These are phyloP conservation scores for Sogatella furcifera DNA, from an alignment of 1,140 invertebrate species.

Conservation along the genomic window DNA sequence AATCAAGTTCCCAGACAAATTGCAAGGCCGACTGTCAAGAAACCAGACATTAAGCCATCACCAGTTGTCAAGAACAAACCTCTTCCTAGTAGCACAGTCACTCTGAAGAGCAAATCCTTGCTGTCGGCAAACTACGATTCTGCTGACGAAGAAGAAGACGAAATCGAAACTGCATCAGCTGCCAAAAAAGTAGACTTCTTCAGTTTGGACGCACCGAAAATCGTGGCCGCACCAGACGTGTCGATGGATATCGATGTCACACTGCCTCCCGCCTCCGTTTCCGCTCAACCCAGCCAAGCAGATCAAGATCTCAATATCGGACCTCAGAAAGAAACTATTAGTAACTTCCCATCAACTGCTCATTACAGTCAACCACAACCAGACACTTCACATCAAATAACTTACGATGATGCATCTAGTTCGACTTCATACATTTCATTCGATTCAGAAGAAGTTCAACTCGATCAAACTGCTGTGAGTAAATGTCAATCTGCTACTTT, in stretches of 20 bases:
- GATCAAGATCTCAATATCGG: too few relatives aligned
- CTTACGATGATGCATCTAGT: too few relatives aligned
- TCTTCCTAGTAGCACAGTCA: neutral
- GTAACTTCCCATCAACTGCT: too few relatives aligned
- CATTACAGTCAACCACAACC: too few relatives aligned
- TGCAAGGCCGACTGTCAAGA: neutral
- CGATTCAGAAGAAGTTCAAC: neutral
- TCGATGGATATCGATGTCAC: slow-evolving; percentile 12
- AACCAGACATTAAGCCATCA: slow-evolving; percentile 5
- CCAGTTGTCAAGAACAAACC: slow-evolving; percentile 2
- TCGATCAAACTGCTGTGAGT: neutral
- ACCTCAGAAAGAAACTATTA: too few relatives aligned
- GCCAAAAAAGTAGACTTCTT: slow-evolving; percentile 25
- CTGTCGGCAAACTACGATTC: slow-evolving; percentile 27
- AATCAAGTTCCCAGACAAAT: neutral
- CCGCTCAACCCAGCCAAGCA: too few relatives aligned
- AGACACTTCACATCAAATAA: too few relatives aligned
- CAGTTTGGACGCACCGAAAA: slow-evolving; percentile 17
- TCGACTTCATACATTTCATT: neutral
- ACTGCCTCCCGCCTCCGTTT: neutral
- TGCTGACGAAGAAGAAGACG: slow-evolving; percentile 36
- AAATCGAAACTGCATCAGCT: neutral
- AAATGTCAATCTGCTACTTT: too few relatives aligned
- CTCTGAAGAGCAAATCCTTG: slow-evolving; percentile 4
- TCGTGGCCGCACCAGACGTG: slow-evolving; percentile 12